These are phyloP conservation scores for Phenacoccus solenopsis DNA, from an alignment of 1,140 invertebrate genomes.

Conservation along the genomic window DNA sequence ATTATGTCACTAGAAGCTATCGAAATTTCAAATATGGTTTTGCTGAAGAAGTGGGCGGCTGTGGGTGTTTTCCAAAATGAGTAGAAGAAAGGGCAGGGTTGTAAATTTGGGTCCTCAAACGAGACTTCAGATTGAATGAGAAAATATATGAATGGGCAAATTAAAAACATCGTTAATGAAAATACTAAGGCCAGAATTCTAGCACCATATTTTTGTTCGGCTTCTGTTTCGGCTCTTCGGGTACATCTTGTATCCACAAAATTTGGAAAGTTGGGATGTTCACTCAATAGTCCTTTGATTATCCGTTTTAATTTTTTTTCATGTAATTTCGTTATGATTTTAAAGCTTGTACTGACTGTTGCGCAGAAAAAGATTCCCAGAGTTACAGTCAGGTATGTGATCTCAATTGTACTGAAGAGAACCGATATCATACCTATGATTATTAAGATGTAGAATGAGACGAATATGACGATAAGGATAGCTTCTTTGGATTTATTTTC, in stretches of 20 bases:
- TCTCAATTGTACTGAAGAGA: background rate
- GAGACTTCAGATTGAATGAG: background rate
- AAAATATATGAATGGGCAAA: background rate
- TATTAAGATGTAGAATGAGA: too few species aligned
- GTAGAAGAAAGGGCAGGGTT: background rate
- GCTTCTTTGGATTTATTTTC: too few species aligned
- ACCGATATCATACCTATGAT: background rate
- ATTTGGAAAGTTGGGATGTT: background rate
- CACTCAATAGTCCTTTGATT: background rate
- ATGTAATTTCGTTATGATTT: background rate
- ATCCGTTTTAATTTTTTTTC: background rate
- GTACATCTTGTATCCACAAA: background rate
- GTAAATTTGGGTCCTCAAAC: background rate
- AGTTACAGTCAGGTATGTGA: background rate
- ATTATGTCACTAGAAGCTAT: background rate
- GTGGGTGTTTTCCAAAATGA: background rate
- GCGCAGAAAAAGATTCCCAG: background rate
- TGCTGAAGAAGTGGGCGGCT: background rate
- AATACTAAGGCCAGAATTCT: background rate
- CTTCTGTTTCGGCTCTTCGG: background rate
- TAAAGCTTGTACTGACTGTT: background rate
- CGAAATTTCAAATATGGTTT: background rate
- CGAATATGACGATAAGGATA: too few species aligned
- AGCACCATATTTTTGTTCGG: background rate
- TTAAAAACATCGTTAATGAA: background rate